Evolutionary conservation across 2,113 vertebrate species (phyloP).

Genomic region (Neotragus pygmaeus): DNA sequence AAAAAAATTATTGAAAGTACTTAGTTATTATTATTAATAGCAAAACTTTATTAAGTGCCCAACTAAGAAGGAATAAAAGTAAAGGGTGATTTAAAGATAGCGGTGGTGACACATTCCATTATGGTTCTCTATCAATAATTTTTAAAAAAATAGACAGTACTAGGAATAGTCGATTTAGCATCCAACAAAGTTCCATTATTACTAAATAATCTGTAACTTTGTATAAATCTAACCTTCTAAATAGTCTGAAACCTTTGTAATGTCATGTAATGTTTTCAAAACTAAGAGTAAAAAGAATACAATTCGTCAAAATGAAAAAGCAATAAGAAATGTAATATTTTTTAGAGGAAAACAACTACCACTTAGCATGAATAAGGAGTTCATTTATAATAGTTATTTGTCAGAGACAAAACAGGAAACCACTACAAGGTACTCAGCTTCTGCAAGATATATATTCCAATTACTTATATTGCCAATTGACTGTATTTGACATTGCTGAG

Average conservation of each 20-base stretch:
- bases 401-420: slow-evolving; percentile 27
- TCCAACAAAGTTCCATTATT: neutral
- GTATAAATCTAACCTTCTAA: neutral
- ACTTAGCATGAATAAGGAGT: neutral
- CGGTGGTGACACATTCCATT: neutral
- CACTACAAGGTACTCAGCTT: neutral
- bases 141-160: neutral
- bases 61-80: neutral
- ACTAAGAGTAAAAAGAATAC: neutral
- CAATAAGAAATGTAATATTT: neutral
- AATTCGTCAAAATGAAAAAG: neutral
- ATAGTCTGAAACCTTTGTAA: neutral
- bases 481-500: slow-evolving; percentile 60
- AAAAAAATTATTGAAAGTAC: neutral
- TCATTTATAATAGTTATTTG: slow-evolving; percentile 12
- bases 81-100: neutral
- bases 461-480: neutral
- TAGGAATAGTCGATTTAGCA: neutral
- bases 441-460: neutral
- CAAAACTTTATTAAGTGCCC: neutral
- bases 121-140: neutral
- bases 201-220: neutral
- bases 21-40: neutral
- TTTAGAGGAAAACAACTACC: slow-evolving; percentile 21
- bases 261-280: slow-evolving; percentile 33